phyloP scores from a whole-genome alignment of 2,888 invertebrate species.

The Oligia fasciuncula region DNA sequence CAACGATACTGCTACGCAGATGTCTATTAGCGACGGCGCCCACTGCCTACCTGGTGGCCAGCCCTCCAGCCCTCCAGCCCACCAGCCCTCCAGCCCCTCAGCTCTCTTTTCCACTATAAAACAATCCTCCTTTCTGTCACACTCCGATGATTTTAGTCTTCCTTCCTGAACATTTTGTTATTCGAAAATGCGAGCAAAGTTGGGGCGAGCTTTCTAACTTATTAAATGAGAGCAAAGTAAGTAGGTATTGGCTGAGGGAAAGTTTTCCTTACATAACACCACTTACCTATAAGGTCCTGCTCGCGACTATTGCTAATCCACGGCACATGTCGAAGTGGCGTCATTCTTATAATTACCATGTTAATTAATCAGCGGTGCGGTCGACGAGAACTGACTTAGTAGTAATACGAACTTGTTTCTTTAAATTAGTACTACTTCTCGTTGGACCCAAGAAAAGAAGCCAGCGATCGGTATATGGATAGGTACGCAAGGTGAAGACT shows the following conservation, averaged over 20 bases:
- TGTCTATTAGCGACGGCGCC: not conserved
- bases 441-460: not conserved
- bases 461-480: not conserved
- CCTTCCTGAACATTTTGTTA: not conserved
- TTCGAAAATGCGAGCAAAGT: not conserved
- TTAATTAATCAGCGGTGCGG: not conserved
- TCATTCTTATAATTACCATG: slow-evolving; percentile 8
- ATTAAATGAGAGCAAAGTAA: slow-evolving; percentile 27
- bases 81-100: not conserved
- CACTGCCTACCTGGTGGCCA: not conserved
- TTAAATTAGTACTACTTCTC: not conserved
- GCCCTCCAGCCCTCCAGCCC: not conserved
- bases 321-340: not conserved
- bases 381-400: not conserved
- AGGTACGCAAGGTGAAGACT: not conserved
- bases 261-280: slow-evolving; percentile 36
- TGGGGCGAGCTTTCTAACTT: not conserved
- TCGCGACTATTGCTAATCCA: not conserved
- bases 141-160: not conserved
- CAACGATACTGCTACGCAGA: not conserved
- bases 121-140: not conserved
- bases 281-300: slow-evolving; percentile 16
- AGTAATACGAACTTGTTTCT: not conserved
- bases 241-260: slow-evolving; percentile 21
- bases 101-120: not conserved